Evolutionary conservation across 2,888 invertebrate genomes (phyloP), one percentile per base, ranked within the genome.

Genomic region (Chelonus formosanus): DNA sequence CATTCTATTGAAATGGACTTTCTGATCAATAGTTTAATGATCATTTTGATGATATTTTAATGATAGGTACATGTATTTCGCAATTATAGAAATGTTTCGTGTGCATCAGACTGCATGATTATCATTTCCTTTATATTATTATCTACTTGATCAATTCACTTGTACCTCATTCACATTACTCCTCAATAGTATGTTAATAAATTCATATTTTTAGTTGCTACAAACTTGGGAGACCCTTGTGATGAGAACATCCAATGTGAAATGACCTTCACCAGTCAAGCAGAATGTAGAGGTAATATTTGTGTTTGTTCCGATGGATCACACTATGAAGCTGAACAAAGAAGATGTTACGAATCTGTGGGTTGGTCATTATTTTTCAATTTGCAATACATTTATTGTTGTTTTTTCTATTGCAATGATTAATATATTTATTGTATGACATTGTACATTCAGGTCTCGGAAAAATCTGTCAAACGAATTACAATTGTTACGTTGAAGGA

Each of bases 311-410:
- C 78, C 57, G 71, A 75, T 54, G 79, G 79, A 31, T 77, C 84
- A 20, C 82, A 80, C 69, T 84, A 80, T 73, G 76, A 75, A 61
- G 77, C 79, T 52, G 60, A 57, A 6, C 32, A 55, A 10, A 76
- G 80, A 62, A 77, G 79, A 65, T 85, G 85, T 72, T 83, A 84
- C 76, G 74, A 79, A 73, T 79, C 80, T 60, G 78, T 81, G 54
- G 80, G 85, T 85, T 74, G 74, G 73, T 59, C 40, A 59, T 35
- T 35, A 54, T 8, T 43, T 57, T 40, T 32, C 47, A 5, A 47
- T 35, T 59, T 45, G 3, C 34, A n/a, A 34, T 5, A 3, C 4
- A 40, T 40, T 48, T 48, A 5, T 50, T 34, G 34, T 53, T 20
- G 20, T 20, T 20, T 20, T 20, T 20, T 20, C 20, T 20, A 20